Evolutionary conservation across 2,888 invertebrate genomes (phyloP).

Genomic region (Apodemia zela): DNA sequence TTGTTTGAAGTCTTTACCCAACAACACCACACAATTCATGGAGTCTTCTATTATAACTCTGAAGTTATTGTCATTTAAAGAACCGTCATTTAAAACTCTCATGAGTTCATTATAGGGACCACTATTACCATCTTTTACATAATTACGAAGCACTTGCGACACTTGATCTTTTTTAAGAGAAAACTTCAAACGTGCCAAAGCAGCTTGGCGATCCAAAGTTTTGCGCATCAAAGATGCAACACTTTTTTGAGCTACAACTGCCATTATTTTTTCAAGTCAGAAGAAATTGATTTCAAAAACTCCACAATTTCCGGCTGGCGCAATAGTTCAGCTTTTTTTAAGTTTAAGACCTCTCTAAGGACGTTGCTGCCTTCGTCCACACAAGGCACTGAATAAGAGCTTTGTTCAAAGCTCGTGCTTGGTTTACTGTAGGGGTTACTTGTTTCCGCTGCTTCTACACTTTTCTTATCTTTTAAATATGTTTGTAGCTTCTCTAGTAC

Average conservation of each 20-base stretch:
- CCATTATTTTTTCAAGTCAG: conserved; percentile 72
- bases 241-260: conserved; percentile 59
- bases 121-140: conserved; percentile 33
- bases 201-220: conserved; percentile 61
- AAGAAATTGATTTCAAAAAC: conserved; percentile 61
- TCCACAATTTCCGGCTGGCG: conserved; percentile 70
- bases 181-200: conserved; percentile 59
- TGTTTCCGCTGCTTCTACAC: conserved; percentile 53
- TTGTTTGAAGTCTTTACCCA: conserved; percentile 58
- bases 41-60: conserved; percentile 63
- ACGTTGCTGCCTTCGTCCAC: conserved; percentile 65
- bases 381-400: conserved; percentile 39
- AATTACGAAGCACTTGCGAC: no score
- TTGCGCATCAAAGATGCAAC: conserved; percentile 68
- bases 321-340: conserved; percentile 68
- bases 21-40: conserved; percentile 57
- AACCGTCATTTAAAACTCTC: conserved; percentile 62
- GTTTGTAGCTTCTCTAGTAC: conserved; percentile 71
- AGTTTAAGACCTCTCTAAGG: conserved; percentile 66
- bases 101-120: conserved; percentile 70
- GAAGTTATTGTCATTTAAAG: conserved; percentile 65
- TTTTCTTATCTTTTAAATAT: conserved; percentile 71
- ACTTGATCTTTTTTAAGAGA: conserved; percentile 67
- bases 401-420: conserved; percentile 61
- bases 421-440: conserved; percentile 56